These are phyloP conservation scores for Clarias laeviceps DNA, from an alignment of 2,797 vertebrate species.

Conservation along the genomic window DNA sequence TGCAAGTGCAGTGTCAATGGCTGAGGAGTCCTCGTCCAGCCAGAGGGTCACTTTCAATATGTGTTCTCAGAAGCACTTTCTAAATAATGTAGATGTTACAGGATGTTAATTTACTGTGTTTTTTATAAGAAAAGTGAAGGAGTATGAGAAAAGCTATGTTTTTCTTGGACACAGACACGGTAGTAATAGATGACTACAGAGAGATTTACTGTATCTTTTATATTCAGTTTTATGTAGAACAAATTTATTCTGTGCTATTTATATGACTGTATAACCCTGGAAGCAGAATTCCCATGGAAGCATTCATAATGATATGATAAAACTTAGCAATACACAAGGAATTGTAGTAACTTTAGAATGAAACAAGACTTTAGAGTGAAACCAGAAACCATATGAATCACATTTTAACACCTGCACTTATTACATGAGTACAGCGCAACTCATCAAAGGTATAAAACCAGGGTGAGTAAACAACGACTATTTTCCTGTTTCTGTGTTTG, in stretches of 20 bases:
- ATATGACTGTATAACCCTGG: conserved; percentile 18
- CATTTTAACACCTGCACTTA: conserved; percentile 17
- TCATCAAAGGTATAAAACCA: conserved; percentile 24
- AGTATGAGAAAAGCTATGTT: conserved; percentile 33
- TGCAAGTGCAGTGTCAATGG: conserved; percentile 55
- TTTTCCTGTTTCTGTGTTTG: conserved; percentile 30
- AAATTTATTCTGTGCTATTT: conserved; percentile 27
- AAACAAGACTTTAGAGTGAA: background rate
- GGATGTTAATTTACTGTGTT: conserved; percentile 18
- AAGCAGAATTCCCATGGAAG: background rate
- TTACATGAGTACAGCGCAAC: background rate
- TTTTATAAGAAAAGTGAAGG: conserved; percentile 23
- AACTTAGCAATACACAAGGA: background rate
- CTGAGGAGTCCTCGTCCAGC: conserved; percentile 57
- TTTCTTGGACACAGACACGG: conserved; percentile 43
- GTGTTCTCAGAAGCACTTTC: conserved; percentile 26
- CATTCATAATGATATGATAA: conserved; percentile 8
- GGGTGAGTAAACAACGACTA: conserved; percentile 14
- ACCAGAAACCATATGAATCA: conserved; percentile 20
- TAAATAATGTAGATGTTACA: conserved; percentile 25
- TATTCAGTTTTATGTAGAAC: conserved; percentile 35
- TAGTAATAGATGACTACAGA: conserved; percentile 39
- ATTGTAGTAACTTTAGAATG: background rate
- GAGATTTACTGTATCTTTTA: conserved; percentile 9
- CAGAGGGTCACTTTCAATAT: conserved; percentile 57